Base-by-base conservation (phyloP, 30 jellyfish, hydroid and myxozoan species). In the Chrysaora quinquecirrha region DNA sequence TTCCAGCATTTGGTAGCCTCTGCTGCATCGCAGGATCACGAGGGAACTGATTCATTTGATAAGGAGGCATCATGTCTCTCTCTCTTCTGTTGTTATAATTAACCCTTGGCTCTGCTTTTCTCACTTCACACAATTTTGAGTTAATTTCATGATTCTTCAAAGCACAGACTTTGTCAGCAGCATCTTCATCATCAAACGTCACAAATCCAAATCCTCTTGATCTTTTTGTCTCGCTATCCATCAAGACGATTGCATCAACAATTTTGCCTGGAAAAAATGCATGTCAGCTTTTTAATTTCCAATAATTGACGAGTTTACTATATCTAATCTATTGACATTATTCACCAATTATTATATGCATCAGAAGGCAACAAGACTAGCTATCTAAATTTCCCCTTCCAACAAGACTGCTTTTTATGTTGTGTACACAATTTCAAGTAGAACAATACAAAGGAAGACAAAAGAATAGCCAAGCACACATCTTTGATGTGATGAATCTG, bases 131-230 rank as follows among this genome's bases (percentile, higher is more conserved):
- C 22, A 67, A 14, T 61, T 91, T 91, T 50, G 71, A 76, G 54
- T 76, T 38, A 22, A 91, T 80, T 72, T 77, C 87, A 64, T 91
- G 98, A 16, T 89, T 60, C 70, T 95, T 63, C 28, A 82, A 32
- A 22, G 91, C 97, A 79, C 95, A 87, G 19, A 87, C 95, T 62
- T 91, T 91, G 67, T 91, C 98, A 14, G 98, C 95, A 58, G 82
- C 35, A 47, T 91, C 98, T 75, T 91, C 98, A 73, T 91, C 98
- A 1, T 91, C 98, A 85, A 91, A 91, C 25, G 96, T 90, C 33
- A 91, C 96, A 80, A 91, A 91, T 30, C 95, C 98, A 86, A 91
- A 91, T 4, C 98, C 98, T 31, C 98, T 64, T 27, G 91, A 84
- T 47, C 89, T 50, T 1, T 64, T 30, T 9, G 96, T 85, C 38